phyloP scores from a whole-genome alignment of 2,888 invertebrate species.

The Eurytoma adleriae region DNA sequence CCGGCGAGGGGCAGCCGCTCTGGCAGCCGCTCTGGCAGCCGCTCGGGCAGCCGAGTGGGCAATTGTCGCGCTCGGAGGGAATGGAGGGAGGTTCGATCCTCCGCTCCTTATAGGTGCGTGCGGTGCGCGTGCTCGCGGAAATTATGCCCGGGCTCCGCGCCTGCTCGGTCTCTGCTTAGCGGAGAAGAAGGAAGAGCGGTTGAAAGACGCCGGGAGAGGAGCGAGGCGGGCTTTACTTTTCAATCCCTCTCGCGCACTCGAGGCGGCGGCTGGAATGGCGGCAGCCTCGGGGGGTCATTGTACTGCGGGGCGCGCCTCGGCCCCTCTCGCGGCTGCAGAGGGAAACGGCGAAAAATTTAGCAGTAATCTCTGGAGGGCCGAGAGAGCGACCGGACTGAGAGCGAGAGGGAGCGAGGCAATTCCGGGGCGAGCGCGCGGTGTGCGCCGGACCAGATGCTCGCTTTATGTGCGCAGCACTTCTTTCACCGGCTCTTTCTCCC shows the following conservation, averaged over 20 bases:
- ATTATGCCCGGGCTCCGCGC: background rate
- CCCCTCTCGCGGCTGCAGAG: constrained; percentile 33
- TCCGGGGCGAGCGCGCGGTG: constrained; percentile 54
- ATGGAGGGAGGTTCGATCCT: too few relatives aligned
- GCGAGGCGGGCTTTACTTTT: constrained; percentile 37
- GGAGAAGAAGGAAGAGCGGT: constrained; percentile 16
- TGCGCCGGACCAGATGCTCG: constrained; percentile 65
- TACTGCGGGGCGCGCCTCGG: constrained; percentile 21
- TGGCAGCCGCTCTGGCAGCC: too few relatives aligned
- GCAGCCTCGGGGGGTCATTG: constrained; percentile 44
- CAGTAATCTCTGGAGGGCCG: constrained; percentile 62
- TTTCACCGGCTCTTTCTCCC: constrained; percentile 65
- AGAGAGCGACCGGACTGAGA: background rate
- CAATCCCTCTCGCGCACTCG: constrained; percentile 32
- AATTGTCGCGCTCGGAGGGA: too few relatives aligned
- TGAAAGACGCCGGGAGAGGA: constrained; percentile 7
- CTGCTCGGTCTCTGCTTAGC: background rate
- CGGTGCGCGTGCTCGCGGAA: background rate
- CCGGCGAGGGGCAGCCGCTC: too few relatives aligned
- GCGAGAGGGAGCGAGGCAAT: constrained; percentile 56
- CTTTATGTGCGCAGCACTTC: constrained; percentile 65
- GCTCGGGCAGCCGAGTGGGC: too few relatives aligned
- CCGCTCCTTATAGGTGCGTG: too few relatives aligned
- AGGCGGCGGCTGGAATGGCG: constrained; percentile 1
- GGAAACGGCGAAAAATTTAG: constrained; percentile 68